These are phyloP conservation scores for Drosophila suboccidentalis DNA, from an alignment of 2,888 invertebrate genomes.

Conservation along the genomic window DNA sequence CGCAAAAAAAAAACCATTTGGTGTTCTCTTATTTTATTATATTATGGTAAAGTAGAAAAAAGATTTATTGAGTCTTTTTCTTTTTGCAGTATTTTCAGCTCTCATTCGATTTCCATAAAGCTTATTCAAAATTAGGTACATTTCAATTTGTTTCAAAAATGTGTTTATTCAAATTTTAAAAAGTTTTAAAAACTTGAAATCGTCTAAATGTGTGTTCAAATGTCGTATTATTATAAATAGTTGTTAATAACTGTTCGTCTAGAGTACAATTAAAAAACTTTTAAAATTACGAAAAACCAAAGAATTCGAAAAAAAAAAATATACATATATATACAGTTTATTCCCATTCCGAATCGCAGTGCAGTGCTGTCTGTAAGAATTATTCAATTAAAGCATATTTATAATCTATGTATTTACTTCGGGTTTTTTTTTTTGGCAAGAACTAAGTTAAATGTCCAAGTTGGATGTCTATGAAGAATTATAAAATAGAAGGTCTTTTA, in stretches of 20 bases:
- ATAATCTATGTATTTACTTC: constrained; percentile 1
- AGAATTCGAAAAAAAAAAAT: neutral
- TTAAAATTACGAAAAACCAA: neutral
- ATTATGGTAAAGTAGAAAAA: too few species aligned
- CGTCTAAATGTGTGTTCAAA: neutral
- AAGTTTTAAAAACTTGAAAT: constrained; percentile 1
- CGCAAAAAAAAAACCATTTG: too few species aligned
- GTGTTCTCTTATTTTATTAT: neutral
- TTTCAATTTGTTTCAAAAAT: neutral
- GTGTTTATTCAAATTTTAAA: neutral
- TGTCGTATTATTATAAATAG: neutral
- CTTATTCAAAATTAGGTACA: neutral
- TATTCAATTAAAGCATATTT: neutral
- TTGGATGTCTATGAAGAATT: neutral
- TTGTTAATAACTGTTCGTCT: neutral
- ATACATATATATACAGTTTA: constrained; percentile 1
- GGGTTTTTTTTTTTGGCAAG: constrained; percentile 2
- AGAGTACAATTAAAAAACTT: neutral
- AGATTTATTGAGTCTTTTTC: too few species aligned
- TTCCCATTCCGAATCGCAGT: constrained; percentile 9
- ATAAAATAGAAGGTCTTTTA: constrained; percentile 9
- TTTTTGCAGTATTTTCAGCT: neutral
- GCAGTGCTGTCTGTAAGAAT: constrained; percentile 1
- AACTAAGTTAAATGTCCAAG: neutral
- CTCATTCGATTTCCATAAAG: neutral